Percentiles rank a stretch among this genome's conserved stretches.
Conservation (phyloP, 2,113 vertebrate species). For the Ardeotis arabs region DNA sequence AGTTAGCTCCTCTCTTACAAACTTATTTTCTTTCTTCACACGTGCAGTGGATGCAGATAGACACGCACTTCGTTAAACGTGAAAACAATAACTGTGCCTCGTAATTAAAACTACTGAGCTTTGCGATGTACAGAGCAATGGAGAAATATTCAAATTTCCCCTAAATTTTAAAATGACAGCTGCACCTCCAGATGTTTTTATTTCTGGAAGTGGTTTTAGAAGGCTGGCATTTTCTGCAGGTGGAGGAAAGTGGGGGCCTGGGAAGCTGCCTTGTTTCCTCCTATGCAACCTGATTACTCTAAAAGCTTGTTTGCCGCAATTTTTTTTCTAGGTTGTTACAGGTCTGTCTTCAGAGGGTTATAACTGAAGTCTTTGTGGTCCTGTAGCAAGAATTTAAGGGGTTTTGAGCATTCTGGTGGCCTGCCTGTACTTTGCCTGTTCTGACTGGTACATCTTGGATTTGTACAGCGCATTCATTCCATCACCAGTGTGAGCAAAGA, state of each 20-base stretch:
- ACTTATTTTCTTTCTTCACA: neutral
- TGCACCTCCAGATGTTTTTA: neutral
- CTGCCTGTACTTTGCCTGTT: neutral
- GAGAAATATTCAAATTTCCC: neutral
- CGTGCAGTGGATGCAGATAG: neutral
- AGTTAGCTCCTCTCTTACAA: neutral
- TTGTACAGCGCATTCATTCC: neutral
- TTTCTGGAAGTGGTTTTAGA: neutral
- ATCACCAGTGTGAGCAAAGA: fast-evolving
- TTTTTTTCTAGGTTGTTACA: neutral
- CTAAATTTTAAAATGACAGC: neutral
- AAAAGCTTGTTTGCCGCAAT: neutral
- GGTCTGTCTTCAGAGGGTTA: neutral
- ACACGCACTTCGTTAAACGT: fast-evolving
- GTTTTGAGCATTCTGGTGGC: neutral
- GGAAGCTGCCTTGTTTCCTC: neutral
- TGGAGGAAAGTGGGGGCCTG: neutral
- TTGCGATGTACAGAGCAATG: fast-evolving
- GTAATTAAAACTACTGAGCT: neutral
- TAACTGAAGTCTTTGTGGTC: neutral
- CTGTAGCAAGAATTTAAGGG: neutral
- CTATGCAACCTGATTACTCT: neutral
- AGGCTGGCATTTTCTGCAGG: neutral
- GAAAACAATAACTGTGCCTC: neutral
- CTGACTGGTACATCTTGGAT: neutral